phyloP scores from a whole-genome alignment of 2,888 invertebrate species.

The Cepaea hortensis region DNA sequence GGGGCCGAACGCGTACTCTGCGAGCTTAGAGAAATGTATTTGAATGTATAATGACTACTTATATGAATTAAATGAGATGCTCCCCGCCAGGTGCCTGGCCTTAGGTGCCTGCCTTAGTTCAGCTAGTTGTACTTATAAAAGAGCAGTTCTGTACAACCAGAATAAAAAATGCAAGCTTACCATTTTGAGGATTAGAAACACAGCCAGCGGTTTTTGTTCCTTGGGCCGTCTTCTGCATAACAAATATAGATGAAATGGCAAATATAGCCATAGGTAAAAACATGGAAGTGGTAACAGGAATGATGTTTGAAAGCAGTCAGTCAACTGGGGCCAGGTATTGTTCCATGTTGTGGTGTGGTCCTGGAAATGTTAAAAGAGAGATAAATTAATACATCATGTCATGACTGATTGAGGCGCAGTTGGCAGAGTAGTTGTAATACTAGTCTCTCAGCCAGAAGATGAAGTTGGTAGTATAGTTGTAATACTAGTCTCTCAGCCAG shows the following conservation, averaged over 20 bases:
- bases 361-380: background rate
- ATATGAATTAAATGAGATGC: too few relatives aligned
- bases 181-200: constrained; percentile 11
- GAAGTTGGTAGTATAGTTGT: too few relatives aligned
- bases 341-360: constrained; percentile 36
- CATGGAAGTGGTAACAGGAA: constrained; percentile 40
- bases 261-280: constrained; percentile 27
- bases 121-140: background rate
- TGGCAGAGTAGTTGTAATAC: background rate
- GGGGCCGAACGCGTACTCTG: too few relatives aligned
- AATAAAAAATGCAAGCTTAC: constrained; percentile 3
- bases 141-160: background rate
- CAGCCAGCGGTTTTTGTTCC: background rate
- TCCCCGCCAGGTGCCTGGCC: too few relatives aligned
- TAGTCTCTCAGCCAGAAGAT: too few relatives aligned
- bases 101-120: too few relatives aligned
- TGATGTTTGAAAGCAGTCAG: constrained; percentile 37
- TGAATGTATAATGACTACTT: too few relatives aligned
- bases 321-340: constrained; percentile 39
- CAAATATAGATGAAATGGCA: constrained; percentile 17
- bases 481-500: too few relatives aligned
- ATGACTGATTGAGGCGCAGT: background rate
- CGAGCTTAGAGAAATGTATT: too few relatives aligned
- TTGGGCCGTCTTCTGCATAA: background rate
- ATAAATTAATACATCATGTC: background rate